Conservation (phyloP, 2,888 invertebrate genomes). For the Ennomos quercinarius region DNA sequence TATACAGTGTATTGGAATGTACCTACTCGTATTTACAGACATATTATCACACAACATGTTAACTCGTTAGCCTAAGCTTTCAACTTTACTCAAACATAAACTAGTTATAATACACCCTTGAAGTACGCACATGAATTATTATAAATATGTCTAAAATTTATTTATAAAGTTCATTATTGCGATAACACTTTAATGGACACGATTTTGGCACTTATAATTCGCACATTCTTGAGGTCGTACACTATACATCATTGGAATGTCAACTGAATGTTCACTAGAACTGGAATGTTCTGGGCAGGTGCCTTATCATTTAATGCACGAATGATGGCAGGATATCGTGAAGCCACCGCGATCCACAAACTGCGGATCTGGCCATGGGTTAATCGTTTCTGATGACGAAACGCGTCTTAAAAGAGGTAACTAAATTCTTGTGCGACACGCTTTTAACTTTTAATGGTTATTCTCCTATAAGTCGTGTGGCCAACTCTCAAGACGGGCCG, state of each 20-base stretch:
- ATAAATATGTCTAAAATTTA: slow-evolving; percentile 61
- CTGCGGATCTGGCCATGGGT: background rate
- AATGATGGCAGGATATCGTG: slow-evolving; percentile 23
- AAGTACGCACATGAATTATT: slow-evolving; percentile 51
- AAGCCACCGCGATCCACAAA: background rate
- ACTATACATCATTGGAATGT: slow-evolving; percentile 44
- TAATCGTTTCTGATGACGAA: slow-evolving; percentile 1
- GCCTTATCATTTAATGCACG: slow-evolving; percentile 22
- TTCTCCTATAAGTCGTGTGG: slow-evolving; percentile 7
- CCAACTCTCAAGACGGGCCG: slow-evolving; percentile 43
- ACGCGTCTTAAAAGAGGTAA: background rate
- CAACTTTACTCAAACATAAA: slow-evolving; percentile 41
- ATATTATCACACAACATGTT: slow-evolving; percentile 64
- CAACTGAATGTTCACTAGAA: slow-evolving; percentile 43
- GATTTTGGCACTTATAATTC: slow-evolving; percentile 70
- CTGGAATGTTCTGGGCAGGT: slow-evolving; percentile 38
- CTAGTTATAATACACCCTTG: slow-evolving; percentile 50
- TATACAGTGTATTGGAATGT: slow-evolving; percentile 69
- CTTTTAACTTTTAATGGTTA: slow-evolving; percentile 1
- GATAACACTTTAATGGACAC: slow-evolving; percentile 75
- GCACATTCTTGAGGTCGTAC: slow-evolving; percentile 45
- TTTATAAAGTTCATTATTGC: slow-evolving; percentile 61
- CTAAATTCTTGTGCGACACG: background rate
- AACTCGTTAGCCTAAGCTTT: slow-evolving; percentile 36
- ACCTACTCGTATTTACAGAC: slow-evolving; percentile 65